Evolutionary conservation across 2,797 vertebrate genomes (phyloP).

Genomic region (Paedocypris micromegethes): DNA sequence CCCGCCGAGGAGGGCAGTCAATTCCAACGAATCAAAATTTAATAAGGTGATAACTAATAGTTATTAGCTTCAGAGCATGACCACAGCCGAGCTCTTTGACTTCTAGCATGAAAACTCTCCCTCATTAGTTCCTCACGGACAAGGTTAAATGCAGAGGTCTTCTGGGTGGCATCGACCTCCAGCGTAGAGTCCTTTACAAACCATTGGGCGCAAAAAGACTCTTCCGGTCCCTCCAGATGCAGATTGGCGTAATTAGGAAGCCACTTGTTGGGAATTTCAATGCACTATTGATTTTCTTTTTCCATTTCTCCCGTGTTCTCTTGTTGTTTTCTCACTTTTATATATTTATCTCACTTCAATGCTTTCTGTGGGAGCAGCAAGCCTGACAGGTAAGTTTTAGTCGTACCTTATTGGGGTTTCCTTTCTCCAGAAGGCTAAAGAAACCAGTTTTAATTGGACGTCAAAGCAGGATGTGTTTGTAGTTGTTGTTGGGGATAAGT

Average conservation of each 20-base stretch:
- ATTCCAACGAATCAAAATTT: slow-evolving; percentile 19
- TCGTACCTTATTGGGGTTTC: slow-evolving; percentile 58
- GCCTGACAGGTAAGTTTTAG: slow-evolving; percentile 92
- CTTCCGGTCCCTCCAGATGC: slow-evolving; percentile 54
- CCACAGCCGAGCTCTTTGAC: slow-evolving; percentile 10
- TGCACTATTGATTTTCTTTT: slow-evolving; percentile 41
- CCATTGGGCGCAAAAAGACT: slow-evolving; percentile 38
- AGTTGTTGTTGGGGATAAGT: neutral
- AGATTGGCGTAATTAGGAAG: slow-evolving; percentile 60
- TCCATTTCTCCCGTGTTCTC: slow-evolving; percentile 46
- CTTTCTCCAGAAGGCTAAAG: slow-evolving; percentile 12
- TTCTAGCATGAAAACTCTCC: slow-evolving; percentile 19
- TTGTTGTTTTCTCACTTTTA: slow-evolving; percentile 64
- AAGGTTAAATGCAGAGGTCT: slow-evolving; percentile 38
- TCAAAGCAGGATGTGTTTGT: slow-evolving; percentile 10
- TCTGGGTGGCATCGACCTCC: slow-evolving; percentile 65
- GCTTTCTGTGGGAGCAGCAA: slow-evolving; percentile 86
- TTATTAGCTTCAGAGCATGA: slow-evolving; percentile 4
- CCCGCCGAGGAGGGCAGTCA: slow-evolving; percentile 3
- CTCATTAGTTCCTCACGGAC: slow-evolving; percentile 19
- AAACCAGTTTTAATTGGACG: slow-evolving; percentile 55
- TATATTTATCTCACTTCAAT: slow-evolving; percentile 69
- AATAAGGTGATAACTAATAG: slow-evolving; percentile 18
- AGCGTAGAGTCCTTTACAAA: slow-evolving; percentile 29
- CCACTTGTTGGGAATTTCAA: slow-evolving; percentile 49